These are phyloP conservation scores for Phortica okadai DNA, from an alignment of 2,888 invertebrate species.

Conservation along the genomic window DNA sequence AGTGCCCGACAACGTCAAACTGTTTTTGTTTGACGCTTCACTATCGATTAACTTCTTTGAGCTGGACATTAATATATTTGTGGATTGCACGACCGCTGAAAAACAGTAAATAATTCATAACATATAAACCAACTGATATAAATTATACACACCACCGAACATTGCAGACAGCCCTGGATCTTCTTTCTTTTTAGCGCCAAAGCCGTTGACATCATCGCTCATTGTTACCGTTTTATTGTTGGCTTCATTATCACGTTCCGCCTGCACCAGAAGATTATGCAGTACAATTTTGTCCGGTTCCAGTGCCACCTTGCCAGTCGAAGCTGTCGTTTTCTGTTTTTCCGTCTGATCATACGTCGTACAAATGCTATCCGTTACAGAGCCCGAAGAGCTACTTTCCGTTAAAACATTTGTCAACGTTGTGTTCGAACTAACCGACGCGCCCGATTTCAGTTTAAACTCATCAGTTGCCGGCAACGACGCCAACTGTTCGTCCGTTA, in stretches of 20 bases:
- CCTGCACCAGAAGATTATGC: conserved; percentile 44
- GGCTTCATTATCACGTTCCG: not conserved
- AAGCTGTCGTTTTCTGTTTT: conserved; percentile 31
- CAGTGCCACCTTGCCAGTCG: not conserved
- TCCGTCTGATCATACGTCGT: conserved; percentile 79
- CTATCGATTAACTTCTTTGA: conserved; percentile 69
- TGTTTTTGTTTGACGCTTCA: conserved; percentile 54
- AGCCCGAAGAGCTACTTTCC: conserved; percentile 81
- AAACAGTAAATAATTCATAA: conserved; percentile 28
- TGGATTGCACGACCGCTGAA: conserved; percentile 78
- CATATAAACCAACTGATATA: not conserved
- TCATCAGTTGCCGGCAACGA: conserved; percentile 12
- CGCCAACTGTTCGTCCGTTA: conserved; percentile 27
- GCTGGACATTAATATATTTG: conserved; percentile 76
- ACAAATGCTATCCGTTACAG: conserved; percentile 80
- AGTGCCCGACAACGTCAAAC: conserved; percentile 10
- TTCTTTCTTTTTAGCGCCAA: conserved; percentile 51
- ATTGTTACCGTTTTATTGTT: not conserved
- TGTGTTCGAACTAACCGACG: conserved; percentile 1
- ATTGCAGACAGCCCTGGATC: conserved; percentile 71
- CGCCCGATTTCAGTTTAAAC: conserved; percentile 20
- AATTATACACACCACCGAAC: conserved; percentile 76
- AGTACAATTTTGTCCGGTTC: conserved; percentile 41
- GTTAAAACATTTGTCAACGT: conserved; percentile 75
- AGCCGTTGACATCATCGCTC: conserved; percentile 35